These are phyloP conservation scores for Acanthiza pusilla DNA, from an alignment of 2,797 vertebrate species.

Conservation along the genomic window DNA sequence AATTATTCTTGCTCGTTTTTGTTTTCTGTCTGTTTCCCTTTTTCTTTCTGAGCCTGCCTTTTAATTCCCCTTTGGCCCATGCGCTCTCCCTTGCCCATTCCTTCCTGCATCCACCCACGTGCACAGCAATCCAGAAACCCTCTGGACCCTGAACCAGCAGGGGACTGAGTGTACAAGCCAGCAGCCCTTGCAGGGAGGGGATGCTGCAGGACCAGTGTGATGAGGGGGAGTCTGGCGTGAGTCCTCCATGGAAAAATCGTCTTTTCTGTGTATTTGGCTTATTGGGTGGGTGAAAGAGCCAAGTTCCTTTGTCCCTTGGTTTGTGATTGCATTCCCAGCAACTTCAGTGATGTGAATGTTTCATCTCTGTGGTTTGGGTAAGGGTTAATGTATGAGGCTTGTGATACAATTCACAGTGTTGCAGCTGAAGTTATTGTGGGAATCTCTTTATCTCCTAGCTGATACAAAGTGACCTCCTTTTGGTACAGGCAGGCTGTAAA, in stretches of 20 bases:
- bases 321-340: background rate
- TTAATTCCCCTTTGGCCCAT: background rate
- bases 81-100: background rate
- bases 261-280: background rate
- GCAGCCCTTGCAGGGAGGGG: background rate
- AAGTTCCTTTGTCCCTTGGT: background rate
- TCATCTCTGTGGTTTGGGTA: background rate
- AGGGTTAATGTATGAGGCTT: background rate
- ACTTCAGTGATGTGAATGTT: background rate
- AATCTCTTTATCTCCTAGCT: rapidly evolving
- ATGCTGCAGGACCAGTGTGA: rapidly evolving
- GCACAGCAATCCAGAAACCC: background rate
- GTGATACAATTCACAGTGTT: background rate
- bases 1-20: background rate
- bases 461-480: background rate
- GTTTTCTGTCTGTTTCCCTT: background rate
- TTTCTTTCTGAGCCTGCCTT: background rate
- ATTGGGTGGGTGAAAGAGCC: background rate
- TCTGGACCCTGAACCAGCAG: rapidly evolving
- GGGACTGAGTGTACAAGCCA: background rate
- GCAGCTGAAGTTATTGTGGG: background rate
- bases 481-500: background rate
- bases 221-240: background rate
- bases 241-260: background rate
- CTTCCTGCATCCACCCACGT: background rate